Conservation (phyloP, 2,113 vertebrate genomes). For the Geothlypis trichas region DNA sequence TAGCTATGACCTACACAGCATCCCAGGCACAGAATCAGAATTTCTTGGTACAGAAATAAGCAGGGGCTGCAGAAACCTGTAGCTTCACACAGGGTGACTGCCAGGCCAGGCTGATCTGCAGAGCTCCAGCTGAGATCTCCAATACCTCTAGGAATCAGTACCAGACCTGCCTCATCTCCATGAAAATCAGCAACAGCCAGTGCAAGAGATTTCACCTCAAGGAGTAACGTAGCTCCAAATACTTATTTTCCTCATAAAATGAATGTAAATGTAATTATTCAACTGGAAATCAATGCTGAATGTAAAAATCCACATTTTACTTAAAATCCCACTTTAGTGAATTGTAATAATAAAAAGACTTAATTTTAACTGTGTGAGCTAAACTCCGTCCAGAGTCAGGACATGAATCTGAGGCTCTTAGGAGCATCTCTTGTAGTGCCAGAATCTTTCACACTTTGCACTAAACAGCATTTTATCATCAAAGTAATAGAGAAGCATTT, state of each 20-base stretch:
- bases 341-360: neutral
- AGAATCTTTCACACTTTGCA: neutral
- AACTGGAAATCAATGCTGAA: neutral
- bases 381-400: neutral
- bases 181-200: neutral
- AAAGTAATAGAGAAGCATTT: neutral
- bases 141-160: neutral
- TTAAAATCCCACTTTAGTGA: neutral
- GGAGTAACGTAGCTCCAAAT: neutral
- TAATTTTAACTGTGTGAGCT: neutral
- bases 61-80: neutral
- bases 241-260: neutral
- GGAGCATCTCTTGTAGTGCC: neutral
- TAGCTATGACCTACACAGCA: neutral
- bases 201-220: neutral
- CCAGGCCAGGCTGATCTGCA: neutral
- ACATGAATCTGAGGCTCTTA: neutral
- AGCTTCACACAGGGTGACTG: neutral
- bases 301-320: neutral
- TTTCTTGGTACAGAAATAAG: neutral
- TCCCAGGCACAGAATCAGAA: neutral
- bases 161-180: neutral
- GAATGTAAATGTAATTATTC: neutral
- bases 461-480: neutral
- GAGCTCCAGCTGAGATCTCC: neutral